A percentile compares a stretch with the other conserved stretches of the same genome.
Conservation (phyloP, 1,140 invertebrate genomes). For the Ostrea edulis region DNA sequence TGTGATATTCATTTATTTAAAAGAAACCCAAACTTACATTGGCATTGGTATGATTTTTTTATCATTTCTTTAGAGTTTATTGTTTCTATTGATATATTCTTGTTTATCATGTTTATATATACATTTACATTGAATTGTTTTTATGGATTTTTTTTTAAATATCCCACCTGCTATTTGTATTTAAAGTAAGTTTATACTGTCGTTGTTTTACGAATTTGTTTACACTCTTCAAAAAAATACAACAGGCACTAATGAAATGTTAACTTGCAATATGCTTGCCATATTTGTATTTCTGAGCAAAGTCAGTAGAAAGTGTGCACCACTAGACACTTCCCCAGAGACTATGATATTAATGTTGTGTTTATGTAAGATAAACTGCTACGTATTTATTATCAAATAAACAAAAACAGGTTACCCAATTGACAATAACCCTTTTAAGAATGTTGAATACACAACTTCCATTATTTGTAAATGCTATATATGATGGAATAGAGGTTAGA, state of each 20-base stretch:
- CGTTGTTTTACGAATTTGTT: background rate
- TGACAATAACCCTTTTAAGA: background rate
- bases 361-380: too few relatives aligned
- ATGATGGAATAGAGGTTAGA: background rate
- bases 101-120: conserved; percentile 30
- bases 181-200: background rate
- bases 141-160: background rate
- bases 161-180: conserved; percentile 13
- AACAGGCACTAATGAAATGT: background rate
- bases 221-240: background rate
- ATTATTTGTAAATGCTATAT: background rate
- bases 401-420: too few relatives aligned
- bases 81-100: conserved; percentile 38
- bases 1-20: conserved; percentile 4
- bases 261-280: conserved; percentile 26
- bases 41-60: conserved; percentile 35
- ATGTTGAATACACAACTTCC: background rate
- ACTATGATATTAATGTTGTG: too few relatives aligned
- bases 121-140: conserved; percentile 29
- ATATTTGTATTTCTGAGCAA: background rate
- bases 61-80: conserved; percentile 26
- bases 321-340: too few relatives aligned
- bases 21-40: conserved; percentile 30
- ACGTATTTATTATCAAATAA: too few relatives aligned
- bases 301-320: too few relatives aligned